These are phyloP conservation scores for Scophthalmus maximus DNA, from an alignment of 2,113 vertebrate species.

Conservation along the genomic window DNA sequence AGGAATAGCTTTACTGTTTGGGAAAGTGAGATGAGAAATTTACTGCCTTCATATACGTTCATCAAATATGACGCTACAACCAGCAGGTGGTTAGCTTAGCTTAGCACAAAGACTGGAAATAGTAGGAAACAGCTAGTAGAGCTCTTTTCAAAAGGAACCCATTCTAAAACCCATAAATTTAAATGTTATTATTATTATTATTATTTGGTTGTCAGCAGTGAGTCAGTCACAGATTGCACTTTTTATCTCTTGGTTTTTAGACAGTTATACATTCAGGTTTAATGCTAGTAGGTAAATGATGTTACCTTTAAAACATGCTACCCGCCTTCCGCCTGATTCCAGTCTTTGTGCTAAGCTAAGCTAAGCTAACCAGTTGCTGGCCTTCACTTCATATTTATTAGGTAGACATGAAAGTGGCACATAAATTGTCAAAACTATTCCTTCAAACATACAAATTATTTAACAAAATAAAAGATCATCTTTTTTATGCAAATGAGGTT, in stretches of 20 bases:
- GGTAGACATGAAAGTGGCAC: no score
- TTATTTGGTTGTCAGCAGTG: no score
- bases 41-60: neutral
- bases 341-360: conserved; percentile 9
- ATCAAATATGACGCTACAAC: neutral
- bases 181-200: no score
- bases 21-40: neutral
- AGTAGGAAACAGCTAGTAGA: no score
- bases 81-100: no score
- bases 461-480: conserved; percentile 16
- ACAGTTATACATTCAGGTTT: no score
- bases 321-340: neutral
- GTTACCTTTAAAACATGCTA: no score
- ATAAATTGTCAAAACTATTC: neutral
- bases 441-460: neutral
- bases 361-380: neutral
- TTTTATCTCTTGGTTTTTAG: neutral
- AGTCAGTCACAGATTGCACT: no score
- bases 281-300: no score
- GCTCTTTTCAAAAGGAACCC: no score
- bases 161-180: no score
- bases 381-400: neutral
- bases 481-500: neutral
- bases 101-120: no score
- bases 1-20: conserved; percentile 2